Conservation (phyloP, 1,140 invertebrate species). For the Leptoteleia sp. region DNA sequence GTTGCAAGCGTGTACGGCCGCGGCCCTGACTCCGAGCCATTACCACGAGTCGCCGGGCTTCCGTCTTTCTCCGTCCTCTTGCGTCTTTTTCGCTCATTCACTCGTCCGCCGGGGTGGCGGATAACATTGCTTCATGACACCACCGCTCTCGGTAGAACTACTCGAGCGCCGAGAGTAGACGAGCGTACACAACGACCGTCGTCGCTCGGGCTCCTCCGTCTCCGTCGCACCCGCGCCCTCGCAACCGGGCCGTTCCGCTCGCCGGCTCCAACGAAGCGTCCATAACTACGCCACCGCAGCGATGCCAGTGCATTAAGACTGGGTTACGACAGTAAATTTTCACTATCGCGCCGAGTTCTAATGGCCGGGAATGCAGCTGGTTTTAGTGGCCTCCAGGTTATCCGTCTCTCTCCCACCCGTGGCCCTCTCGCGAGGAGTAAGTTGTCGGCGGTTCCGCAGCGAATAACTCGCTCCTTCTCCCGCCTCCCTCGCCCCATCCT, state of each 20-base stretch:
- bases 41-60: conserved; percentile 74
- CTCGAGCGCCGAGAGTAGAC: conserved; percentile 73
- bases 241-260: conserved; percentile 4
- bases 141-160: conserved; percentile 76
- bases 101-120: conserved; percentile 76
- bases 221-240: conserved; percentile 2
- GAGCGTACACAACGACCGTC: conserved; percentile 68
- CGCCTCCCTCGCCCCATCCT: conserved; percentile 69
- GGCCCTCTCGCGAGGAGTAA: conserved; percentile 63
- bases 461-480: conserved; percentile 55
- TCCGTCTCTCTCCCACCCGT: conserved; percentile 21
- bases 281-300: conserved; percentile 73
- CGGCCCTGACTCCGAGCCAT: conserved; percentile 77
- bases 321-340: conserved; percentile 82
- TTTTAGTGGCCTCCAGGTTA: conserved; percentile 78
- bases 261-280: conserved; percentile 70
- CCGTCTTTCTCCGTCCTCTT: conserved; percentile 53
- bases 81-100: conserved; percentile 61
- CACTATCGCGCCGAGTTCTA: conserved; percentile 81
- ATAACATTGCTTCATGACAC: conserved; percentile 81
- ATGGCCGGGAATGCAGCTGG: conserved; percentile 80
- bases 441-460: conserved; percentile 77
- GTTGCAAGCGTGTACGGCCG: conserved; percentile 30
- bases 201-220: conserved; percentile 28
- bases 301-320: conserved; percentile 79